Base-by-base conservation (phyloP, 1,140 invertebrate genomes). In the Panonychus citri region DNA sequence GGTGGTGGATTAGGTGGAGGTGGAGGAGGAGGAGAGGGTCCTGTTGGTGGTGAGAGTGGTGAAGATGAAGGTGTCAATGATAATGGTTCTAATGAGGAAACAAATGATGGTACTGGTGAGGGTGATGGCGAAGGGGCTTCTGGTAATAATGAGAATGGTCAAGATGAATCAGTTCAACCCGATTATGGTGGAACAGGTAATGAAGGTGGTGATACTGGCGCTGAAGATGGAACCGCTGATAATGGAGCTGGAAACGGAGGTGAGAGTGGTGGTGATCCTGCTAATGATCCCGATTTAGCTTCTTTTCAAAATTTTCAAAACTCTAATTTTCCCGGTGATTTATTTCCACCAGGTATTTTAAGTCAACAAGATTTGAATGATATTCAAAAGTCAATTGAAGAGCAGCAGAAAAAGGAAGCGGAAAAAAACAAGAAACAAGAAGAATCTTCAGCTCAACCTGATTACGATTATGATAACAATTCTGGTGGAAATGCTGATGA, bases 291-390 rank as follows among this genome's bases (percentile, higher is more conserved):
- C 4, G 55, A 56, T 19, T 24, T 56, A 13, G 15, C 15, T 5
- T 24, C 34, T 17, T 56, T 56, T 24, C 43, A 56, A 21, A 56
- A 56, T 37, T n/a, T 49, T 10, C 21, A 26, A 49, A 25, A 26
- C 12, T 13, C 7, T 30, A 53, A 53, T 53, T 53, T 53, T 21
- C 52, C 52, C 27, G 52, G 21, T 19, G 56, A 57, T 30, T 48
- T 57, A 24, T 57, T 57, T 40, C 56, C 56, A 43, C 50, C 56
- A 8, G 56, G 56, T 17, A 53, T 57, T 24, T 53, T 57, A 25
- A 42, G 34, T 25, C 28, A 53, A 15, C 34, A 52, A n/a, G 56
- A 57, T 19, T 40, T 57, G 30, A 42, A 43, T 7, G 56, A 57
- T 27, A 57, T 57, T 19, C 28, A 53, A 43, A 57, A 57, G 34